phyloP scores from a whole-genome alignment of 37 sponge, comb jelly and placozoan species.

The Aplysina aerophoba region DNA sequence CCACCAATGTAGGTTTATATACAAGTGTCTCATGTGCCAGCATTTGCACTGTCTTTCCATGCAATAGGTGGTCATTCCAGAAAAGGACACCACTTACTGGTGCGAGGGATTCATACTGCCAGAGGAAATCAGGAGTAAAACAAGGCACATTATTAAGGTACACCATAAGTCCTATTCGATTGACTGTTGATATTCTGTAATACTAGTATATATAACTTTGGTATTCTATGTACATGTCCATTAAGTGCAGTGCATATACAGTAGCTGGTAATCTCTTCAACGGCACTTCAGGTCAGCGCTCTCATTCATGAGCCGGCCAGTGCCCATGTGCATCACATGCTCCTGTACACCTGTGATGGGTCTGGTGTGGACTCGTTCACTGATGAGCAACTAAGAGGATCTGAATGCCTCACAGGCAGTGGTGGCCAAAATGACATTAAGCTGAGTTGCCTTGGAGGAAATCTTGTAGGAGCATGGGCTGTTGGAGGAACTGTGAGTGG shows the following conservation, averaged over 20 bases:
- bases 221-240: constrained; percentile 66
- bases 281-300: constrained; percentile 1
- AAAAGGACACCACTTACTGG: constrained; percentile 62
- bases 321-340: constrained; percentile 64
- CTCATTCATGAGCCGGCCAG: constrained; percentile 25
- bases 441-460: background rate
- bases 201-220: no score
- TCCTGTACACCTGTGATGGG: constrained; percentile 50
- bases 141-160: constrained; percentile 53
- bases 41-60: no score
- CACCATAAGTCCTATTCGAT: no score
- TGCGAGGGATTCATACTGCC: constrained; percentile 48
- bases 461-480: constrained; percentile 45
- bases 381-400: background rate
- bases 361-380: background rate
- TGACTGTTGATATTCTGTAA: no score
- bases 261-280: background rate
- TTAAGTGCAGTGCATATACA: background rate
- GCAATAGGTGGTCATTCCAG: constrained; percentile 15
- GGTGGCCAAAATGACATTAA: no score
- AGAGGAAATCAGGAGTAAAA: constrained; percentile 3
- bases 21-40: no score
- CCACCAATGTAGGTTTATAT: no score
- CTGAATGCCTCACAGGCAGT: background rate
- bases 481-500: constrained; percentile 36